Evolutionary conservation across 2,797 vertebrate species (phyloP), one percentile per base, ranked within the genome.

Genomic region (Alectoris magna): DNA sequence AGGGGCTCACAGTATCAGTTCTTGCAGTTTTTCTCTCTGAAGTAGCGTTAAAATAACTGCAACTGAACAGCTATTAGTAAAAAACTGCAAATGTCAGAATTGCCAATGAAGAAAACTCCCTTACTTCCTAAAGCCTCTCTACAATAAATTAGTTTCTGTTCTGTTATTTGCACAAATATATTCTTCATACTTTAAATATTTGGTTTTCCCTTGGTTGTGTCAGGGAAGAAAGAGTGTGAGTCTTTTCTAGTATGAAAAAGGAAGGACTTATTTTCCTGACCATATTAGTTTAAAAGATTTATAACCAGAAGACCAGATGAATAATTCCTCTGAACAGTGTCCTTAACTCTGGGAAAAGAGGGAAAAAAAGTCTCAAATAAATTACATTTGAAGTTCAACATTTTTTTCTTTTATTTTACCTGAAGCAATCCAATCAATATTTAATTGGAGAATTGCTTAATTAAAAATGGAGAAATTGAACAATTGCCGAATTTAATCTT

Each of bases 201-300:
- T 14, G 9, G 21, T 87, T 4, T 92, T 49, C 86, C 22, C 39
- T 63, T 71, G 69, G 68, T 58, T 11, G 44, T 72, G 34, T 38
- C 48, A 38, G n/a, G 26, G 44, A 88, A 31, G 77, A 94, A 55
- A 29, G 29, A 76, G 1, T 58, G 44, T 39, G 22, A 84, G 29
- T 60, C 82, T 93, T 85, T 85, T 73, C 44, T 94, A 79, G 43
- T 71, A 56, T 19, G 9, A 56, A 76, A 77, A 11, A 4, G 29
- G 22, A 88, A 91, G 26, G 2, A 16, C 3, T 18, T 4, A 68
- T 53, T 19, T 14, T 38, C n/a, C 72, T 75, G 22, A 53, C 38
- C 29, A 79, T 96, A 59, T 92, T 62, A 70, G 38, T 85, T 93
- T 91, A 59, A 90, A 86, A 93, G 31, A 87, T 93, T 84, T 88